Percentiles rank a stretch among this genome's conserved stretches.
phyloP scores from a whole-genome alignment of 1,140 invertebrate genomes.

The Holotrichia oblita region DNA sequence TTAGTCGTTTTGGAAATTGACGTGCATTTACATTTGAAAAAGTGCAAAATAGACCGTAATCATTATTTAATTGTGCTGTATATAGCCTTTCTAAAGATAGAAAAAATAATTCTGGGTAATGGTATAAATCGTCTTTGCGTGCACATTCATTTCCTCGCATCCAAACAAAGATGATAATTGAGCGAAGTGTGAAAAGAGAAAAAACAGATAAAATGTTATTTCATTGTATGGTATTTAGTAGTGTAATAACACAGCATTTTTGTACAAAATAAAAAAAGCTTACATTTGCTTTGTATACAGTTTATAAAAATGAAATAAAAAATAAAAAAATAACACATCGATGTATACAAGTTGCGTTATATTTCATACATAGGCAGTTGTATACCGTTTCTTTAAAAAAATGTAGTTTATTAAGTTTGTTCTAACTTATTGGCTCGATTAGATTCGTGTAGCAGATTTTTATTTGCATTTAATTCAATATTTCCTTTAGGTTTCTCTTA shows the following conservation, averaged over 20 bases:
- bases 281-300: constrained; percentile 33
- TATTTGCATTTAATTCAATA: background rate
- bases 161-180: background rate
- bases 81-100: constrained; percentile 1
- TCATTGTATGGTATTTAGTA: constrained; percentile 34
- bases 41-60: constrained; percentile 26
- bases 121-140: constrained; percentile 22
- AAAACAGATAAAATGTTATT: constrained; percentile 29
- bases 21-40: constrained; percentile 19
- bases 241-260: constrained; percentile 31
- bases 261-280: constrained; percentile 39
- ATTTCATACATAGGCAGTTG: constrained; percentile 34
- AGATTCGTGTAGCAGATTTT: background rate
- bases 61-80: constrained; percentile 35
- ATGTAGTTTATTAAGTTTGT: constrained; percentile 40
- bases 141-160: constrained; percentile 11
- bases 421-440: constrained; percentile 39
- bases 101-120: constrained; percentile 21
- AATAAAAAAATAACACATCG: constrained; percentile 37
- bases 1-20: constrained; percentile 20
- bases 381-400: constrained; percentile 34
- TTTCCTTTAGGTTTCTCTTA: background rate
- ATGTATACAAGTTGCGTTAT: constrained; percentile 38
- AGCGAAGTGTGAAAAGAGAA: background rate
- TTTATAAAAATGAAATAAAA: constrained; percentile 37